Evolutionary conservation across 2,797 vertebrate genomes (phyloP), one percentile per base, ranked within the genome.

Genomic region (Sebastes umbrosus): DNA sequence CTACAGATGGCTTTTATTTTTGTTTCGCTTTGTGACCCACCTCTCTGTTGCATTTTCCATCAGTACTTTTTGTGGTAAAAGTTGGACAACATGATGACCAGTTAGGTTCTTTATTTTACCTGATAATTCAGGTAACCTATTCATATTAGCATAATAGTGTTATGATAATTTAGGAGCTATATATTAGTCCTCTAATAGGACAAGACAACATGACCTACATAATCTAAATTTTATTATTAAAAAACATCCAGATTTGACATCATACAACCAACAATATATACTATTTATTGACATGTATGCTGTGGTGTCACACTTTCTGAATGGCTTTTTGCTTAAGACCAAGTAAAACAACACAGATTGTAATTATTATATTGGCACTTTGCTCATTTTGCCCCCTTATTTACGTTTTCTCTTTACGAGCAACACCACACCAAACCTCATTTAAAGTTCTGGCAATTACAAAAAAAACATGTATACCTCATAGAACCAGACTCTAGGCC

Each of bases 391-490:
- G 6, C 3, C 16, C 18, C 3, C 29, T 36, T 8, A 54, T 69
- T 68, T 39, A 2, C 3, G 11, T 82, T 75, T 7, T 73, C 16
- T 64, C 39, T 50, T 63, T 24, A 67, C 12, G 54, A 24, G n/a
- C 27, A 52, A 43, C 59, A 16, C 24, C n/a, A 39, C 57, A 73
- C 29, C 24, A 55, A 73, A 68, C 27, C 59, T 73, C 18, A 3
- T 36, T 89, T 77, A 3, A 71, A 73, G 68, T 79, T 75, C 60
- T 73, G 70, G 18, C 16, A 32, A 18, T 82, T 82, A 43, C 9
- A 54, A 68, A 18, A 80, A 57, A 76, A 64, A 75, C 64, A 36
- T 63, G 22, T 22, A 60, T 80, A 89, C 79, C 72, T 88, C 74
- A 80, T 12, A 32, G n/a, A 75, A 59, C 3, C 57, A 43, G 32